A percentile compares a stretch with the other conserved stretches of the same genome.
Conservation (phyloP, 2,888 invertebrate species). For the Zygaena filipendulae region DNA sequence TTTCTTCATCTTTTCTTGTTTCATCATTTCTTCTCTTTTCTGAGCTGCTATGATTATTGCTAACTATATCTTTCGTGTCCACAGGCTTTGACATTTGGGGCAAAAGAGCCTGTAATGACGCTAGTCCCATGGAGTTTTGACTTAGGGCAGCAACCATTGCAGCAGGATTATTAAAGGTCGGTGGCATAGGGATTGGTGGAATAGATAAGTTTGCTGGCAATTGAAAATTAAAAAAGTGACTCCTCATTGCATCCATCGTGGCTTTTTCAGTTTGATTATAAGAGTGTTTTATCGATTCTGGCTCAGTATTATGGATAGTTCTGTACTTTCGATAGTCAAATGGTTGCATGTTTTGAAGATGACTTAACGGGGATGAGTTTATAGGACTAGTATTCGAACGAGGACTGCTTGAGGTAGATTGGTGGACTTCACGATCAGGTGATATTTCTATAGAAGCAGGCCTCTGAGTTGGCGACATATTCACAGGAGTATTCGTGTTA, state of each 20-base stretch:
- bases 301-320: constrained; percentile 41
- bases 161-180: constrained; percentile 69
- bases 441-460: constrained; percentile 48
- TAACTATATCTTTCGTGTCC: too few relatives aligned
- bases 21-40: constrained; percentile 39
- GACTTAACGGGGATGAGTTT: constrained; percentile 83
- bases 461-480: constrained; percentile 35
- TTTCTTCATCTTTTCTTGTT: constrained; percentile 43
- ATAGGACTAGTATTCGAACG: constrained; percentile 68
- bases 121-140: constrained; percentile 70
- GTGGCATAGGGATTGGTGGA: constrained; percentile 63
- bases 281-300: constrained; percentile 58
- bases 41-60: constrained; percentile 16
- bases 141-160: constrained; percentile 73
- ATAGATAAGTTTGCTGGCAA: constrained; percentile 70
- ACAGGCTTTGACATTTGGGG: constrained; percentile 73
- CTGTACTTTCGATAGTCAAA: constrained; percentile 86
- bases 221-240: constrained; percentile 72
- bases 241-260: constrained; percentile 72
- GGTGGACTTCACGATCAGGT: constrained; percentile 42
- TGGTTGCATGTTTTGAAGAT: constrained; percentile 95
- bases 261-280: constrained; percentile 45
- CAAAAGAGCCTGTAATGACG: constrained; percentile 72
- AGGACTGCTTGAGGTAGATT: constrained; percentile 61
- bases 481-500: constrained; percentile 28